Percentiles rank a stretch among this genome's conserved stretches.
These are phyloP conservation scores for Protobothrops mucrosquamatus DNA, from an alignment of 2,113 vertebrate species.

Conservation along the genomic window DNA sequence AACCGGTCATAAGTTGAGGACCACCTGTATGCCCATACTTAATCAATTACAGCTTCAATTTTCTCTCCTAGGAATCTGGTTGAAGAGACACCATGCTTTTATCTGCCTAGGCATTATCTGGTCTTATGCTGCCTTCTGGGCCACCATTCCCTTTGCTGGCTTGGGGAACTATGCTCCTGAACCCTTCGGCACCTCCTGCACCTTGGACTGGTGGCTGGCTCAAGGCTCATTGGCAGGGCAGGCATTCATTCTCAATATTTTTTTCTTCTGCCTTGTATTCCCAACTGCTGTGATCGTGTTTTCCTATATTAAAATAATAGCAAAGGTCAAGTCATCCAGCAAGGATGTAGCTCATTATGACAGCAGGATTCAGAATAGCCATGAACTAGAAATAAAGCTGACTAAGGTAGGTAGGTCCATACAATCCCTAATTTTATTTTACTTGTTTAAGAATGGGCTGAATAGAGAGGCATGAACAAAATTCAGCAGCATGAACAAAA, in stretches of 20 bases:
- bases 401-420: slow-evolving; percentile 90
- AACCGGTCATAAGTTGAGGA: not conserved
- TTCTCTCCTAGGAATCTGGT: slow-evolving; percentile 82
- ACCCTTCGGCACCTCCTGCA: slow-evolving; percentile 94
- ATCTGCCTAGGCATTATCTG: slow-evolving; percentile 82
- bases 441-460: too few species aligned
- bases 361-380: slow-evolving; percentile 80
- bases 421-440: not conserved
- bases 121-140: slow-evolving; percentile 89
- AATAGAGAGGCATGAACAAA: not conserved
- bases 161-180: slow-evolving; percentile 90
- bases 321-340: slow-evolving; percentile 88
- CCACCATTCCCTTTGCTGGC: slow-evolving; percentile 89
- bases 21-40: not conserved
- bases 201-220: slow-evolving; percentile 94
- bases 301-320: slow-evolving; percentile 90
- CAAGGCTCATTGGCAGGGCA: slow-evolving; percentile 85
- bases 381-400: slow-evolving; percentile 89
- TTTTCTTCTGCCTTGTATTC: slow-evolving; percentile 93
- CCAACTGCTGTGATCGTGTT: slow-evolving; percentile 87
- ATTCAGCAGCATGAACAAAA: not conserved
- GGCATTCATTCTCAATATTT: slow-evolving; percentile 86
- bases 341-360: slow-evolving; percentile 89
- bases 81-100: slow-evolving; percentile 87
- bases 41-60: not conserved